phyloP scores from a whole-genome alignment of 2,113 vertebrate species.

The Tympanuchus pallidicinctus region DNA sequence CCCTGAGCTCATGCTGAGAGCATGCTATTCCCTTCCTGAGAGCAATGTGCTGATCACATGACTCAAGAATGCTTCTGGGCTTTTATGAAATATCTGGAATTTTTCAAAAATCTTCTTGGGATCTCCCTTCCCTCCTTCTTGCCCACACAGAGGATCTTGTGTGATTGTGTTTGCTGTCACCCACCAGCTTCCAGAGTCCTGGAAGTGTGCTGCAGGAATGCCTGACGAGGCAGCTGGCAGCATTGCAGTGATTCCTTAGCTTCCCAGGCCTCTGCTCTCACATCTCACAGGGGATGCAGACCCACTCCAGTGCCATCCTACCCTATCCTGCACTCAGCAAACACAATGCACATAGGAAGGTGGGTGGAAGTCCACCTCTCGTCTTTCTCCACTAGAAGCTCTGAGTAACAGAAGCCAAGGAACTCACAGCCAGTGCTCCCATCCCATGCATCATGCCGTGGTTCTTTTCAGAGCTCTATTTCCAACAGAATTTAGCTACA shows the following conservation, averaged over 20 bases:
- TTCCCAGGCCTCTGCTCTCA: neutral
- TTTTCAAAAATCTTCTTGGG: neutral
- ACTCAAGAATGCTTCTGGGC: neutral
- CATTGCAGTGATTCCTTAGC: conserved; percentile 17
- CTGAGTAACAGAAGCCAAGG: neutral
- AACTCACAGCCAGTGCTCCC: neutral
- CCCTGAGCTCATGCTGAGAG: neutral
- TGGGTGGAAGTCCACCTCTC: neutral
- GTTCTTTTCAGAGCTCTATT: neutral
- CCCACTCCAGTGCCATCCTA: neutral
- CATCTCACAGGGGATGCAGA: neutral
- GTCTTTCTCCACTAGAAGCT: neutral
- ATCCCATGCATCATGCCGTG: neutral
- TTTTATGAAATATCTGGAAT: neutral
- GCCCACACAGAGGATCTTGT: neutral
- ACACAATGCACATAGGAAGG: neutral
- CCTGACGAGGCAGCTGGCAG: conserved; percentile 24
- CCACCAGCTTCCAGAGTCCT: neutral
- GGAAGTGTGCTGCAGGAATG: neutral
- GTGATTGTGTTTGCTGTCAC: neutral
- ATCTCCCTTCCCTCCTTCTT: neutral
- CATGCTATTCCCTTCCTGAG: neutral
- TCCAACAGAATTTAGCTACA: neutral
- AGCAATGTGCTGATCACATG: neutral
- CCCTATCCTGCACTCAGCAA: neutral